Percentiles rank a stretch among this genome's conserved stretches.
Evolutionary conservation across 2,888 invertebrate genomes (phyloP).

Genomic region (Epistrophe grossulariae): DNA sequence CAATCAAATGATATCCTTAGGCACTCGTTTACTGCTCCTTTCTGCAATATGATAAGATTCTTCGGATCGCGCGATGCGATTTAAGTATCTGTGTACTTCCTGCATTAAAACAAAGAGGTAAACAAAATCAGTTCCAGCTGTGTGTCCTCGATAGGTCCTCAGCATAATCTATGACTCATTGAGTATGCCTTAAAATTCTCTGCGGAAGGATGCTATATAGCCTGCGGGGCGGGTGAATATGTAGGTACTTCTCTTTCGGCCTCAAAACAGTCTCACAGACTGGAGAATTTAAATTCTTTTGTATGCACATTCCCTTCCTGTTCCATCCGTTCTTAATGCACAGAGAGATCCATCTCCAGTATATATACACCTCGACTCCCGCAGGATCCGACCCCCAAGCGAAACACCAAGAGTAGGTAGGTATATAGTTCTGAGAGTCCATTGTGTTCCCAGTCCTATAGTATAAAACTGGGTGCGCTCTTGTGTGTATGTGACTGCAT

Average conservation of each 20-base stretch:
- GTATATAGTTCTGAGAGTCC: slow-evolving; percentile 33
- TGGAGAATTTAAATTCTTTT: slow-evolving; percentile 67
- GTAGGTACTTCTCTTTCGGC: slow-evolving; percentile 35
- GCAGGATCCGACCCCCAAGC: slow-evolving; percentile 11
- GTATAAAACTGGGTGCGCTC: slow-evolving; percentile 43
- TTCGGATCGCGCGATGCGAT: slow-evolving; percentile 19
- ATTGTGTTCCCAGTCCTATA: slow-evolving; percentile 43
- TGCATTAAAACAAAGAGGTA: slow-evolving; percentile 66
- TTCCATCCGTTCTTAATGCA: slow-evolving; percentile 40
- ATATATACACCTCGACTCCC: background rate
- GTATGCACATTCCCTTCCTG: slow-evolving; percentile 61
- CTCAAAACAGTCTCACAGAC: slow-evolving; percentile 18
- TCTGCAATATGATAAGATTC: slow-evolving; percentile 22
- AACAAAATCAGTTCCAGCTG: slow-evolving; percentile 66
- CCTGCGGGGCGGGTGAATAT: slow-evolving; percentile 27
- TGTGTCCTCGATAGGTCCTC: slow-evolving; percentile 62
- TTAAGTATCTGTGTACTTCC: slow-evolving; percentile 50
- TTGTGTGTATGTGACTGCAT: slow-evolving; percentile 13
- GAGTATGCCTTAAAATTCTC: slow-evolving; percentile 47
- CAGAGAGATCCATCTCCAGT: slow-evolving; percentile 37
- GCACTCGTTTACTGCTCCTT: slow-evolving; percentile 29
- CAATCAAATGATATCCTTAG: slow-evolving; percentile 60
- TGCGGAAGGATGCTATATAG: slow-evolving; percentile 23
- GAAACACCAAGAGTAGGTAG: slow-evolving; percentile 24
- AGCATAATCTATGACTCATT: slow-evolving; percentile 71